Evolutionary conservation across 2,888 invertebrate species (phyloP).

Genomic region (Coleophora flavipennella): DNA sequence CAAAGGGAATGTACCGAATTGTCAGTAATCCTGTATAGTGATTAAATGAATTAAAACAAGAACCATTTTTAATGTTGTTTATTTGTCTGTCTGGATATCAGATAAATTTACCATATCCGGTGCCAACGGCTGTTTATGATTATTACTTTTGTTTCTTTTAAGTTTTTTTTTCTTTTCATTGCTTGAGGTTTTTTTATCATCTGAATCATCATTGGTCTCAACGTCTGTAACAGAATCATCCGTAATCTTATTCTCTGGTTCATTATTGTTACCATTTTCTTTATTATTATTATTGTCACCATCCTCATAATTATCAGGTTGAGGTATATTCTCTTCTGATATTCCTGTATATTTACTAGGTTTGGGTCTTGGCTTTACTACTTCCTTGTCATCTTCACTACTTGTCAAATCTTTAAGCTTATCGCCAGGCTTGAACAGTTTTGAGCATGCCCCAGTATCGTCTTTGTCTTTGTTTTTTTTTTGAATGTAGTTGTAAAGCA

Average conservation of each 20-base stretch:
- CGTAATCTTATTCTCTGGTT: slow-evolving; percentile 16
- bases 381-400: not conserved
- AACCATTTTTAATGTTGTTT: too few relatives aligned
- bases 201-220: slow-evolving; percentile 12
- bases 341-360: slow-evolving; percentile 29
- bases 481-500: slow-evolving; percentile 1
- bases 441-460: slow-evolving; percentile 27
- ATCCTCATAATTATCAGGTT: slow-evolving; percentile 2
- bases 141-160: not conserved
- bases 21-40: too few relatives aligned
- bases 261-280: slow-evolving; percentile 3
- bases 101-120: too few relatives aligned
- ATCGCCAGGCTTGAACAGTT: slow-evolving; percentile 30
- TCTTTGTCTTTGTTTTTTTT: too few relatives aligned
- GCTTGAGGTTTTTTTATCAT: slow-evolving; percentile 15
- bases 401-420: slow-evolving; percentile 18
- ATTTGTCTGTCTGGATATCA: not conserved
- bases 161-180: not conserved
- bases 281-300: slow-evolving; percentile 7
- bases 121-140: too few relatives aligned
- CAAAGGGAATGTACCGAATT: too few relatives aligned
- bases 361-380: slow-evolving; percentile 24
- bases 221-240: slow-evolving; percentile 5
- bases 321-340: slow-evolving; percentile 1
- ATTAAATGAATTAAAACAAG: too few relatives aligned